Conservation (phyloP, 2,797 vertebrate species). For the Pseudochirops corinnae region DNA sequence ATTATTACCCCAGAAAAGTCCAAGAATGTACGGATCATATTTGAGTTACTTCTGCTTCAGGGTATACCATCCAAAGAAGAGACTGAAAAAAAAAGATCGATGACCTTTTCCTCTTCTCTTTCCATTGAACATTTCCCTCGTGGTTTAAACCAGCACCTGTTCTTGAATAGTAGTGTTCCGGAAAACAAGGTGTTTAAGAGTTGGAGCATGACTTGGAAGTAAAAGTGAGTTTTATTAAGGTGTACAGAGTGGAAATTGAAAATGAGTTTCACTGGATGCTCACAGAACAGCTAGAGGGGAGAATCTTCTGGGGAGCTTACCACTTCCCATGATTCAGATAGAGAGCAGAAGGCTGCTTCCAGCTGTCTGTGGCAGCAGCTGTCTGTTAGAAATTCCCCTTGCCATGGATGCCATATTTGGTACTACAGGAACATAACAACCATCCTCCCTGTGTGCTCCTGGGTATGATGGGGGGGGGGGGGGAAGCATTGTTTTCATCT, state of each 20-base stretch:
- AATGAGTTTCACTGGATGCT: background rate
- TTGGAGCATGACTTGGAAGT: background rate
- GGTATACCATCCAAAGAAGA: background rate
- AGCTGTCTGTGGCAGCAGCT: background rate
- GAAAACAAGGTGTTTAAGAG: background rate
- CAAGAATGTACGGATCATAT: background rate
- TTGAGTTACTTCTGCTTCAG: background rate
- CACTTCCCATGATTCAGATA: background rate
- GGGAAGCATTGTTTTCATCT: slow-evolving; percentile 21
- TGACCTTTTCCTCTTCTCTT: background rate
- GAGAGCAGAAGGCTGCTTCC: background rate
- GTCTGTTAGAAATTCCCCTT: slow-evolving; percentile 20
- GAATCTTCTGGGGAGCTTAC: background rate
- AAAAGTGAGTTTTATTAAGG: slow-evolving; percentile 5
- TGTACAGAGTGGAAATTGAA: background rate
- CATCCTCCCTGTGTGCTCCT: background rate
- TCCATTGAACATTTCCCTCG: background rate
- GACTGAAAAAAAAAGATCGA: background rate
- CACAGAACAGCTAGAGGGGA: background rate
- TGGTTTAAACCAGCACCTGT: slow-evolving; percentile 18
- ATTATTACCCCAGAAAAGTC: background rate
- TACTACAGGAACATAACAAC: background rate
- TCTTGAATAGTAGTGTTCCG: background rate
- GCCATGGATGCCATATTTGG: background rate
- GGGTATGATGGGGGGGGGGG: background rate